A percentile compares a stretch with the other conserved stretches of the same genome.
phyloP scores from a whole-genome alignment of 2,888 invertebrate species.

The Apamea anceps region DNA sequence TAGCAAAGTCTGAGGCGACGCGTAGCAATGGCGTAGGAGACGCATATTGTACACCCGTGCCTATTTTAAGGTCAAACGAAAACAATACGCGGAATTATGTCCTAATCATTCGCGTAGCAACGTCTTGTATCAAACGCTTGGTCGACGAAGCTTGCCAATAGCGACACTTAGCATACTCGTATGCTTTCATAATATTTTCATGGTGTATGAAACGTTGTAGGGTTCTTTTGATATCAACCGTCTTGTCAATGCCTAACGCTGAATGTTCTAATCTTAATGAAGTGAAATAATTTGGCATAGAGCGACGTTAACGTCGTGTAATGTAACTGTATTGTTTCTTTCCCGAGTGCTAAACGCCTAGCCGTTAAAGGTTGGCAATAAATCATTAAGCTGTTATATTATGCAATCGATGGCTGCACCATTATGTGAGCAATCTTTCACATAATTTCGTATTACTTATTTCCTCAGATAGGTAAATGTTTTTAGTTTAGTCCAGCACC shows the following conservation, averaged over 20 bases:
- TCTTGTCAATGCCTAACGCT: not conserved
- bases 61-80: not conserved
- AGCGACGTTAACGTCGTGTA: not conserved
- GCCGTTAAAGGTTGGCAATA: slow-evolving; percentile 9
- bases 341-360: slow-evolving; percentile 19
- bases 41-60: not conserved
- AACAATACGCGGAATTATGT: not conserved
- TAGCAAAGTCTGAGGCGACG: not conserved
- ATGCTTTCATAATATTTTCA: not conserved
- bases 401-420: not conserved
- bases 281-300: not conserved
- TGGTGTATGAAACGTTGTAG: not conserved
- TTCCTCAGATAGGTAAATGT: not conserved
- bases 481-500: not conserved
- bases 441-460: not conserved
- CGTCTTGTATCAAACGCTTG: not conserved
- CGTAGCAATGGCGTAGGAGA: not conserved
- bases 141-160: not conserved
- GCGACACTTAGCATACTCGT: not conserved
- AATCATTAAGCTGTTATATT: not conserved
- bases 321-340: not conserved
- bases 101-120: not conserved
- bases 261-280: not conserved
- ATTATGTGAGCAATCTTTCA: not conserved
- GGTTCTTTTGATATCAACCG: not conserved